Evolutionary conservation across 2,888 invertebrate species (phyloP).

Genomic region (Crocallis elinguaria): DNA sequence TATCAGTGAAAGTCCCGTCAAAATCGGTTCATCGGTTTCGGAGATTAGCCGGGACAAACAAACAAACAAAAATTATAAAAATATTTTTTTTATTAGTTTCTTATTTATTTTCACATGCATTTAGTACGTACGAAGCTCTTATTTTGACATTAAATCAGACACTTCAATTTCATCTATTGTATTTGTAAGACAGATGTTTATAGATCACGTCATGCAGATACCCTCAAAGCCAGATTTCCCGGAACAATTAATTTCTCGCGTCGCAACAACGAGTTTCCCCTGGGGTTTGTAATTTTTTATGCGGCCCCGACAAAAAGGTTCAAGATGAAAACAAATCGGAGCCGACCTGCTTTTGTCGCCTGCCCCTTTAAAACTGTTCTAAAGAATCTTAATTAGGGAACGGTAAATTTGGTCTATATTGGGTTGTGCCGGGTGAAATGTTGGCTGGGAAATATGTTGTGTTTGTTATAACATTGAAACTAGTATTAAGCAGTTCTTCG

Average conservation of each 20-base stretch:
- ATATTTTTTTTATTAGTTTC: too few relatives aligned
- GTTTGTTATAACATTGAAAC: too few relatives aligned
- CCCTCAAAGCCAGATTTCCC: slow-evolving; percentile 32
- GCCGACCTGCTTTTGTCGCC: slow-evolving; percentile 37
- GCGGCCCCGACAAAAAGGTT: slow-evolving; percentile 30
- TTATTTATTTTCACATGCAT: too few relatives aligned
- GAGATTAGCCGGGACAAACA: too few relatives aligned
- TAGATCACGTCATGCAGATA: slow-evolving; percentile 1
- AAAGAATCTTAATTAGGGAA: slow-evolving; percentile 51
- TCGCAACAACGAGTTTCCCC: slow-evolving; percentile 42
- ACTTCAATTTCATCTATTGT: too few relatives aligned
- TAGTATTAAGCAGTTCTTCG: too few relatives aligned
- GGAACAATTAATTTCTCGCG: slow-evolving; percentile 58
- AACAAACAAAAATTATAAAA: too few relatives aligned
- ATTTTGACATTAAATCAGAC: too few relatives aligned
- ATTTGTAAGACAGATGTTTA: not conserved
- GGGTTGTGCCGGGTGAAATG: slow-evolving; percentile 31
- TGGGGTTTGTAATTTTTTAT: slow-evolving; percentile 31
- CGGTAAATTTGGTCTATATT: slow-evolving; percentile 40
- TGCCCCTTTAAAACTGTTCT: slow-evolving; percentile 30
- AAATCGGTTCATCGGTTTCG: too few relatives aligned
- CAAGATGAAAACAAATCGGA: slow-evolving; percentile 39
- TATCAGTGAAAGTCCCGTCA: too few relatives aligned
- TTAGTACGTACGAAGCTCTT: too few relatives aligned
- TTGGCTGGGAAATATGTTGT: not conserved